Percentiles rank a stretch among this genome's conserved stretches.
Conservation (phyloP, 1,140 invertebrate genomes). For the Brachionus asplanchnoidis region DNA sequence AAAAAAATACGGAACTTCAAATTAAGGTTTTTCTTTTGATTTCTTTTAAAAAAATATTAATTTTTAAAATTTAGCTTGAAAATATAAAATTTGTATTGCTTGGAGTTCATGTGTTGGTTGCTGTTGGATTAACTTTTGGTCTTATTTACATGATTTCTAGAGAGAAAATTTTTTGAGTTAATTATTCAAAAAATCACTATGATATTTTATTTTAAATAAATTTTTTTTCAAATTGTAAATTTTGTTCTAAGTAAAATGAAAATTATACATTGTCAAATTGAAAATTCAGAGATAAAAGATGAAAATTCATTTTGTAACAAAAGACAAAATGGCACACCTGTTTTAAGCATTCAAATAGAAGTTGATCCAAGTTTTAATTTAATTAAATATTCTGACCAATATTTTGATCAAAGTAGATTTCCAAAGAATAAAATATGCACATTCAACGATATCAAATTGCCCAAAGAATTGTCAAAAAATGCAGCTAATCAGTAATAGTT, state of each 20-base stretch:
- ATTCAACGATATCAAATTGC: background rate
- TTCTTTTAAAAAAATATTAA: background rate
- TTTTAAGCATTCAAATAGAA: background rate
- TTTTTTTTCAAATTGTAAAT: background rate
- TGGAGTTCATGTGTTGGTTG: background rate
- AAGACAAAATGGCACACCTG: background rate
- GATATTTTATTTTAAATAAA: background rate
- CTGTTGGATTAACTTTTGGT: conserved; percentile 18
- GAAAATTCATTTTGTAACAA: background rate
- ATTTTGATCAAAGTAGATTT: background rate
- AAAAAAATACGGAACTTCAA: background rate
- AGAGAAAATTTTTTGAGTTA: conserved; percentile 9
- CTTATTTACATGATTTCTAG: conserved; percentile 24
- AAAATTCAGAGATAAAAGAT: background rate
- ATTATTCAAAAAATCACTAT: background rate
- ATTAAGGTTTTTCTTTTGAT: background rate
- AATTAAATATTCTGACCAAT: background rate
- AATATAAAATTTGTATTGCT: background rate
- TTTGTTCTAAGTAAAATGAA: background rate
- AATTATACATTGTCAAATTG: background rate
- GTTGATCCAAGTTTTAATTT: background rate
- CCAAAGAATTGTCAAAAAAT: background rate
- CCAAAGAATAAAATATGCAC: background rate
- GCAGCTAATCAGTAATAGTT: background rate
- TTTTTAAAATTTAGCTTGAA: conserved; percentile 4